phyloP scores from a whole-genome alignment of 1,140 invertebrate species.

The Penaeus chinensis region DNA sequence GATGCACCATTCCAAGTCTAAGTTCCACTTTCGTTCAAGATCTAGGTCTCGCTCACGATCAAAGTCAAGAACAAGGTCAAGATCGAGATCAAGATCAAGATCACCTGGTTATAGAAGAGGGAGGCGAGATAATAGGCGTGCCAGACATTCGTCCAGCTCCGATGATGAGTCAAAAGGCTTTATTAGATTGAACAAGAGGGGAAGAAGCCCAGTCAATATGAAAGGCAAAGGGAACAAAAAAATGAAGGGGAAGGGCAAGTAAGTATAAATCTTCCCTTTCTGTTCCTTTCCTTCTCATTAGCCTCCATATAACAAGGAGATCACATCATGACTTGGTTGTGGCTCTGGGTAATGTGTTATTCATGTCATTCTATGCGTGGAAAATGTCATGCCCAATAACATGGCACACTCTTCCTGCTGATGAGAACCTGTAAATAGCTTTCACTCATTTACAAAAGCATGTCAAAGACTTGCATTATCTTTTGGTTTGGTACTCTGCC shows the following conservation, averaged over 20 bases:
- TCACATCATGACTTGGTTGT: too few species aligned
- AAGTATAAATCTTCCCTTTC: neutral
- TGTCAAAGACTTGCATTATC: too few species aligned
- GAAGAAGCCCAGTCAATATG: conserved; percentile 38
- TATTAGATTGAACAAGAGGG: conserved; percentile 65
- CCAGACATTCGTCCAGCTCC: conserved; percentile 64
- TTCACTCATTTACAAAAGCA: too few species aligned
- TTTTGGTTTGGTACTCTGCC: too few species aligned
- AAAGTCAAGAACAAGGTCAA: conserved; percentile 12
- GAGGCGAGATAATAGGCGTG: conserved; percentile 51
- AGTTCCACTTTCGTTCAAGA: conserved; percentile 67
- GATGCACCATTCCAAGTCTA: conserved; percentile 56
- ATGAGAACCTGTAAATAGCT: too few species aligned
- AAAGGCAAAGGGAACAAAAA: conserved; percentile 52
- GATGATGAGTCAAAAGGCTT: conserved; percentile 66
- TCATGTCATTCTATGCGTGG: too few species aligned
- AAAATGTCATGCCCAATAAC: too few species aligned
- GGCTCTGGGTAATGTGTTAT: too few species aligned
- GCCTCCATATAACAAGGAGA: too few species aligned
- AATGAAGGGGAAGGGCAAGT: conserved; percentile 54
- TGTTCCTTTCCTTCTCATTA: neutral
- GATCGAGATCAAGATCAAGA: conserved; percentile 37
- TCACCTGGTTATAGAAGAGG: conserved; percentile 64
- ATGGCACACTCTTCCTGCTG: too few species aligned
- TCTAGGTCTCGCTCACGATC: conserved; percentile 69